Base-by-base conservation (phyloP, 1,140 invertebrate species). In the Neodiprion virginianus region DNA sequence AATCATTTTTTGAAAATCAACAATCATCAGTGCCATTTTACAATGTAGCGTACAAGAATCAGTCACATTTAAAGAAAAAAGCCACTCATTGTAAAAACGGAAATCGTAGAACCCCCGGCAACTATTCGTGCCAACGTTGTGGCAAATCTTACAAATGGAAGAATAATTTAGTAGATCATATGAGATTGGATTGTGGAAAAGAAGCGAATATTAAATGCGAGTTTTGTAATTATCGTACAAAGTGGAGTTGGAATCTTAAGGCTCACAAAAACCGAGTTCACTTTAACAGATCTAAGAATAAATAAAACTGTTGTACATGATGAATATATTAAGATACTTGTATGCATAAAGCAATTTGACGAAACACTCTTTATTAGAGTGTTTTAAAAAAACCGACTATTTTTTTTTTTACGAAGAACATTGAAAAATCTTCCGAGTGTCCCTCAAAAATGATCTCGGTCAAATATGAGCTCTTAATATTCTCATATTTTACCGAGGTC, bases 101-200 rank as follows among this genome's bases (percentile, higher is more conserved):
- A 53, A 53, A 14, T 11, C n/a, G n/a, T n/a, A 53, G 50, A 53
- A 14, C 50, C 10, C 50, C 50, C n/a, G 47, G 65, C 48, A 28
- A 48, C n/a, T 61, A 21, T 11, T 11, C 12, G 14, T 89, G 88
- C 76, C 77, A 79, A 12, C 79, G 83, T 74, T 89, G 89, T 76
- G 81, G 81, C 14, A 81, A 83, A 69, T 82, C 83, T 10, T 90
- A 89, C 77, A 88, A 88, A 69, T 83, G 86, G 17, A 83, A 82
- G 71, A 82, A 83, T 75, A 86, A 89, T 70, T 79, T 90, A 67
- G 81, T 79, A 17, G 82, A 81, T 50, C 89, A 90, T 78, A 77
- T 88, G 72, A 87, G 87, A 49, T 90, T 83, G 72, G 89, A 90
- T 77, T 90, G 89, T 77, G 89, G 89, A 53, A 80, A 85, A 11